A percentile compares a stretch with the other conserved stretches of the same genome.
Conservation (phyloP, 1,140 invertebrate genomes). For the Thaumatotibia leucotreta region DNA sequence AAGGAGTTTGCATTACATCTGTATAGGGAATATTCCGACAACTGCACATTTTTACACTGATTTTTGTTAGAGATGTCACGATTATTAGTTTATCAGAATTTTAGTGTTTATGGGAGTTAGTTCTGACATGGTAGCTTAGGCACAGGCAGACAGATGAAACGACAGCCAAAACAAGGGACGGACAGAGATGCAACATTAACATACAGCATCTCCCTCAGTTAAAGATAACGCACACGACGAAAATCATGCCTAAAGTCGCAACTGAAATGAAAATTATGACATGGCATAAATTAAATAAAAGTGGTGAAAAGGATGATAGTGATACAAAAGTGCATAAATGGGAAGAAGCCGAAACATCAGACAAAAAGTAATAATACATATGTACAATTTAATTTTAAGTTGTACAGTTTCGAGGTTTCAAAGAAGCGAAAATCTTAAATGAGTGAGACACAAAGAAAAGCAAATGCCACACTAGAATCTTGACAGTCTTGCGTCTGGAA, state of each 20-base stretch:
- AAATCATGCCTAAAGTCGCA: not conserved
- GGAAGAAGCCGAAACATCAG: not conserved
- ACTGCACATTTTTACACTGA: too few species aligned
- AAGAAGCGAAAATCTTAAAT: not conserved
- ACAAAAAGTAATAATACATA: too few species aligned
- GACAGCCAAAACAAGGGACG: constrained; percentile 15
- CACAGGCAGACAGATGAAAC: constrained; percentile 31
- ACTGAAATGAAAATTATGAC: not conserved
- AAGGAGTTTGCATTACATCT: too few species aligned
- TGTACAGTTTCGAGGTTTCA: not conserved
- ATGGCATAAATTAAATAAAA: too few species aligned
- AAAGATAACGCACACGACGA: not conserved
- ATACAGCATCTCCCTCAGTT: not conserved
- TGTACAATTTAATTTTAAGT: not conserved
- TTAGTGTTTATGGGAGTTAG: constrained; percentile 20
- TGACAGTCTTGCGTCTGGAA: not conserved
- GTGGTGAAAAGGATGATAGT: not conserved
- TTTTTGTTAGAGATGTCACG: not conserved
- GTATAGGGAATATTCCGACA: too few species aligned
- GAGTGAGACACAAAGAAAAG: not conserved
- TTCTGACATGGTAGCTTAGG: constrained; percentile 28
- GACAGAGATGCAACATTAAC: not conserved
- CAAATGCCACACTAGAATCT: not conserved
- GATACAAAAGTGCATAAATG: not conserved
- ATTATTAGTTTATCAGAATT: not conserved